phyloP scores from a whole-genome alignment of 1,140 invertebrate genomes.

The Goniozus legneri region DNA sequence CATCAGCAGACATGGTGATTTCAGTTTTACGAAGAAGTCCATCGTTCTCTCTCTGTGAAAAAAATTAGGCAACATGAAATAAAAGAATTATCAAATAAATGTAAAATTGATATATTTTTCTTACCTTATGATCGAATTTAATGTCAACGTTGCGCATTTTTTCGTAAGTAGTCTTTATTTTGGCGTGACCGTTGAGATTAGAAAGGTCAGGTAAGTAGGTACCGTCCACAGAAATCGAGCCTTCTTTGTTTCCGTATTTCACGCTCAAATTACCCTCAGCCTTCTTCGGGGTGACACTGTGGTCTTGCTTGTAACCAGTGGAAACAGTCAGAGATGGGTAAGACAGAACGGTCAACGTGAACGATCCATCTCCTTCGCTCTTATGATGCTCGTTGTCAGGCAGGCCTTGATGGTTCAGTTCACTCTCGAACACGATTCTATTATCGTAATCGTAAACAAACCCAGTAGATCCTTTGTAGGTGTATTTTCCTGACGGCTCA shows the following conservation, averaged over 20 bases:
- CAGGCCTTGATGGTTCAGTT: constrained; percentile 22
- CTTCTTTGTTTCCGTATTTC: constrained; percentile 31
- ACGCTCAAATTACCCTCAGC: constrained; percentile 14
- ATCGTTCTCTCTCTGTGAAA: constrained; percentile 45
- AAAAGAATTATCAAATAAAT: neutral
- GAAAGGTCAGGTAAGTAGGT: constrained; percentile 21
- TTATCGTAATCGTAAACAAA: constrained; percentile 59
- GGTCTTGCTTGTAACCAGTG: constrained; percentile 43
- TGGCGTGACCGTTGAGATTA: constrained; percentile 20
- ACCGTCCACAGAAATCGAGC: constrained; percentile 18
- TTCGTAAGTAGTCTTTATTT: constrained; percentile 47
- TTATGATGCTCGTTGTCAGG: constrained; percentile 3
- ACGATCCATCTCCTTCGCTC: constrained; percentile 8
- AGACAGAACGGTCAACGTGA: constrained; percentile 15
- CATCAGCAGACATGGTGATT: constrained; percentile 48
- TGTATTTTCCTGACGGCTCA: constrained; percentile 22
- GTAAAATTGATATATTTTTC: constrained; percentile 1
- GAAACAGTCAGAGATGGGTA: constrained; percentile 31
- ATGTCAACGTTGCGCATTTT: constrained; percentile 58
- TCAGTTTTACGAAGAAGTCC: constrained; percentile 49
- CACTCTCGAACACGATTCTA: constrained; percentile 39
- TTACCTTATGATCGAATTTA: constrained; percentile 56
- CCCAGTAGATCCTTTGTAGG: constrained; percentile 16
- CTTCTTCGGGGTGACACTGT: constrained; percentile 41
- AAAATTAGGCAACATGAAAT: constrained; percentile 7